Conservation (phyloP, 2,113 vertebrate genomes). For the Trogon melanurus region DNA sequence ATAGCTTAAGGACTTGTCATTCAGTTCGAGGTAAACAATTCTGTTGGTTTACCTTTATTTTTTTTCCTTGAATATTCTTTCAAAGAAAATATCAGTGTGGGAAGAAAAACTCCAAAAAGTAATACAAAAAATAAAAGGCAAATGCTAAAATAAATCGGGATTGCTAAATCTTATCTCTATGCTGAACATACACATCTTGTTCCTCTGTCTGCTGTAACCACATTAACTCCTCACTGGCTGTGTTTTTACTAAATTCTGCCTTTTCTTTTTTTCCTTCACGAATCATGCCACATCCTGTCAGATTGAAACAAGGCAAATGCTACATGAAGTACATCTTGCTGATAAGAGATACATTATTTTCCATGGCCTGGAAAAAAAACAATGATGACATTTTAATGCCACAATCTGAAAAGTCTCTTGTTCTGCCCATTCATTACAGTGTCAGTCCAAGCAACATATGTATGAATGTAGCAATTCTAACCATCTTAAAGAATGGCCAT, state of each 20-base stretch:
- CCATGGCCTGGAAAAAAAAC: constrained; percentile 43
- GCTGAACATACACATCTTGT: constrained; percentile 23
- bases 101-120: constrained; percentile 1
- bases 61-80: neutral
- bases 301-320: constrained; percentile 30
- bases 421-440: constrained; percentile 38
- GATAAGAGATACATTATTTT: constrained; percentile 57
- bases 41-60: neutral
- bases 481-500: neutral
- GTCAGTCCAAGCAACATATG: constrained; percentile 17
- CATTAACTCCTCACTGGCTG: constrained; percentile 56
- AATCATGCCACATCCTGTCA: constrained; percentile 22
- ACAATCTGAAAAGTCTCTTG: constrained; percentile 41
- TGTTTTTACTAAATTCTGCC: constrained; percentile 30
- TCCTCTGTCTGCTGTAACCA: constrained; percentile 53
- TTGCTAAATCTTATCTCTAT: constrained; percentile 42
- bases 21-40: neutral
- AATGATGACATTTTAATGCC: constrained; percentile 54
- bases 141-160: constrained; percentile 65
- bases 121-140: constrained; percentile 28
- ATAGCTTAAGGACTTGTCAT: neutral
- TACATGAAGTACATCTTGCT: neutral
- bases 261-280: constrained; percentile 30
- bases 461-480: constrained; percentile 9
- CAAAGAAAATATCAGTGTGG: neutral